Evolutionary conservation across 1,140 invertebrate genomes (phyloP), one percentile per base, ranked within the genome.

Genomic region (Agrilus planipennis): DNA sequence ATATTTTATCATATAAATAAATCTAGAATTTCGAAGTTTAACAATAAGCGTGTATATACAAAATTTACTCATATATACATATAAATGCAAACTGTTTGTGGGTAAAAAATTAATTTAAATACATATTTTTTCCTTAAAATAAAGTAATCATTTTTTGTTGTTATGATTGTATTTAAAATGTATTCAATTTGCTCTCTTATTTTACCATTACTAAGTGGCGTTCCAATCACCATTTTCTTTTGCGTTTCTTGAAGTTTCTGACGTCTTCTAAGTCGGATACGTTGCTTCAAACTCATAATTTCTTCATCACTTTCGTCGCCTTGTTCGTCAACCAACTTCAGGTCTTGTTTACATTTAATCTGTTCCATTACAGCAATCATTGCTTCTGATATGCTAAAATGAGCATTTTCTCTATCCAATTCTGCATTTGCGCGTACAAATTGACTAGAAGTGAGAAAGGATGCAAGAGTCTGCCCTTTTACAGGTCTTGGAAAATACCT

Each of bases 321-420:
- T 5, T 67, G 61, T 46, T 73, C 72, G 37, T 71, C 68, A 5
- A 49, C 46, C 11, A 63, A 44, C 27, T 62, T 62, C 32, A 44
- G 39, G 35, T 49, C 47, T 42, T 53, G 49, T 27, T 55, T 60
- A 52, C 67, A 70, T 46, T 63, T 65, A n/a, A 78, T 70, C 49
- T 78, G 75, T 62, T 89, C 86, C 39, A 89, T 84, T 22, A 81
- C 84, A 31, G 82, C 73, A 50, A 90, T 89, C 50, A 89, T 72
- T 0, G 83, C 84, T 64, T 90, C 86, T 6, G 77, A 85, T 42
- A 89, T 80, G 52, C 72, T 80, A 59, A 90, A 90, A 63, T 90
- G 86, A 0, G 84, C 83, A 64, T 89, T 89, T 65, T 90, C 86
- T 55, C 81, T 73, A 49, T 89, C 84, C 35, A 89, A 60, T 52